Base-by-base conservation (phyloP, 2,797 vertebrate genomes). In the Triplophysa bombifrons region DNA sequence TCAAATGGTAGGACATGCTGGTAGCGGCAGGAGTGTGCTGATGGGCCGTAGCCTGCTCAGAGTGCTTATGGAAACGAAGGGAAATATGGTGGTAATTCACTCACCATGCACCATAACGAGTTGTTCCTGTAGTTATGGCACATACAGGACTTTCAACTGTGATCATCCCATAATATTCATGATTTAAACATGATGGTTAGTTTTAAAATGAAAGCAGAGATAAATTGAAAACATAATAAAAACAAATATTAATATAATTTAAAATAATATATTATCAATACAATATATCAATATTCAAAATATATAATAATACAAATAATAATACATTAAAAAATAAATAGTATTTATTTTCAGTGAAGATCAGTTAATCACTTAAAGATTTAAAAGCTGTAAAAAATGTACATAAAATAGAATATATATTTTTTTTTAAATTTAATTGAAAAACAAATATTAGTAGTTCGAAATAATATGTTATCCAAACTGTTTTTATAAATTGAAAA, bases 1-100 rank as follows among this genome's bases (percentile, higher is more conserved):
- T 63, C 63, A 74, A 85, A 83, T 85, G 82, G 82, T 56, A 73
- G 56, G 69, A 46, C 79, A 72, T 76, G 84, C 84, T 83, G 80
- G 56, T 72, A 76, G 50, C 70, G 13, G 71, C 78, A 73, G 78
- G 69, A 73, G 73, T 19, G 4, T 66, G 80, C 56, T 78, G 46
- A 83, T 81, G 76, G 82, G 68, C 58, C 78, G 75, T 74, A 85
- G 81, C 58, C 51, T 51, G 72, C 56, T 44, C 4, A 20, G 44
- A 46, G 58, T 51, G 70, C 74, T 78, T 69, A 76, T 68, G 4
- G 41, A 78, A 72, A 41, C 48, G 63, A 68, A 68, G 53, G 51
- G 68, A 77, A 30, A 44, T 73, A 78, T 25, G 61, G 68, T 55
- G 27, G 84, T 76, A 76, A 83, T 78, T 69, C 74, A 80, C 81